phyloP scores from a whole-genome alignment of 1,140 invertebrate genomes.

The Helicoverpa zea region DNA sequence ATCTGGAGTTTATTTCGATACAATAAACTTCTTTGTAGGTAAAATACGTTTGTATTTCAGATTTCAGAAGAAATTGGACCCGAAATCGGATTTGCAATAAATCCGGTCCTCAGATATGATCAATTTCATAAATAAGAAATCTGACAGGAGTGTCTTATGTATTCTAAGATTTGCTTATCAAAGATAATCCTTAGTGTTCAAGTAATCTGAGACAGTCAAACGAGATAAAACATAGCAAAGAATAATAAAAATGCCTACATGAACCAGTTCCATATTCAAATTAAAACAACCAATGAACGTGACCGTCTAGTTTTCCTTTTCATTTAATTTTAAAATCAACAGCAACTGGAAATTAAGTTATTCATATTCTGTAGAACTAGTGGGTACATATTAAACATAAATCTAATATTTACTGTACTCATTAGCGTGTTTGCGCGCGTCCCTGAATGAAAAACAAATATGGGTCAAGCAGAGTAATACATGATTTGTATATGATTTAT shows the following conservation, averaged over 20 bases:
- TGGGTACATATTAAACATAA: not conserved
- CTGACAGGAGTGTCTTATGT: not conserved
- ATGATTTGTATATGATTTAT: not conserved
- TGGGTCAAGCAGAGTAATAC: slow-evolving; percentile 11
- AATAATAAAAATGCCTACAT: slow-evolving; percentile 6
- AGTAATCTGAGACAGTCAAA: not conserved
- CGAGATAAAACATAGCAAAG: slow-evolving; percentile 16
- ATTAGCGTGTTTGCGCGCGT: slow-evolving; percentile 7
- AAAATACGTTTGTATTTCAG: slow-evolving; percentile 3
- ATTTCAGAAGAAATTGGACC: slow-evolving; percentile 1
- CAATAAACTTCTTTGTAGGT: not conserved
- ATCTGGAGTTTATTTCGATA: not conserved
- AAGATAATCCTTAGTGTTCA: not conserved
- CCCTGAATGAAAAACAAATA: slow-evolving; percentile 23
- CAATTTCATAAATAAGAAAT: not conserved
- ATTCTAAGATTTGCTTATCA: not conserved
- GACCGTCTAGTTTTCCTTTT: not conserved
- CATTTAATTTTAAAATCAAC: not conserved
- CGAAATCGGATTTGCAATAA: slow-evolving; percentile 3
- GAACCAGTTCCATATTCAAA: slow-evolving; percentile 10
- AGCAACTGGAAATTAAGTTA: not conserved
- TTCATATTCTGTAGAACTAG: slow-evolving; percentile 11
- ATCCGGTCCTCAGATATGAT: slow-evolving; percentile 1
- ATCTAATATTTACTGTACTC: slow-evolving; percentile 11
- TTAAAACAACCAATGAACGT: not conserved